Evolutionary conservation across 1,140 invertebrate species (phyloP), one percentile per base, ranked within the genome.

Genomic region (Spodoptera litura): DNA sequence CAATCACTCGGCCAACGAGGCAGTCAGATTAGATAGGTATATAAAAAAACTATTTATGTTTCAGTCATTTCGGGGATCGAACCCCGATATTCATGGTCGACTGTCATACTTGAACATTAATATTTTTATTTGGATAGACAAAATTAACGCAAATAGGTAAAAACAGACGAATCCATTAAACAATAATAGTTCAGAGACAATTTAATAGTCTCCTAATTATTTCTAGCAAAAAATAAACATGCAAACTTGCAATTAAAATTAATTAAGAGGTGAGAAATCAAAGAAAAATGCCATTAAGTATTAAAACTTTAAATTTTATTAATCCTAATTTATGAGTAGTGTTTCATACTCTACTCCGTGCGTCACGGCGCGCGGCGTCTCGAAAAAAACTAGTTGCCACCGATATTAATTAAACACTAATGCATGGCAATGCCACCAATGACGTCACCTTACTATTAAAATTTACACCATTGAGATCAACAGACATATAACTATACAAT

Each of bases 241-340:
- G 15, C 13, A 13, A n/a, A 55, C 12, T 55, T 55, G 15, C 13
- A 55, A 55, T 15, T 15, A 44, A 62, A 8, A n/a, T 44, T 44
- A 12, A 64, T 38, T 64, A 15, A 64, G 52, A 68, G 20, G 20
- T 52, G 49, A 27, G 27, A 70, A 70, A 51, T 61, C 20, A 70
- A 70, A 53, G 11, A 53, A 53, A 70, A 70, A 70, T 51, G 25
- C 49, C 25, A 25, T 70, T 20, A 31, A 31, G 31, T 31, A 70
- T 70, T 27, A 70, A 27, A 70, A 70, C 15, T 70, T 70, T 53
- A 53, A 70, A 53, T 70, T 70, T 13, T 70, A 70, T 70, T 70
- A 52, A 70, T 53, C 49, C 9, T 61, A 51, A 70, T 70, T 31
- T 52, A 12, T 52, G 20, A 25, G 15, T 52, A 53, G 31, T 70